Percentiles rank a stretch among this genome's conserved stretches.
These are phyloP conservation scores for Mus spretus DNA, from an alignment of 2,797 vertebrate genomes.

Conservation along the genomic window DNA sequence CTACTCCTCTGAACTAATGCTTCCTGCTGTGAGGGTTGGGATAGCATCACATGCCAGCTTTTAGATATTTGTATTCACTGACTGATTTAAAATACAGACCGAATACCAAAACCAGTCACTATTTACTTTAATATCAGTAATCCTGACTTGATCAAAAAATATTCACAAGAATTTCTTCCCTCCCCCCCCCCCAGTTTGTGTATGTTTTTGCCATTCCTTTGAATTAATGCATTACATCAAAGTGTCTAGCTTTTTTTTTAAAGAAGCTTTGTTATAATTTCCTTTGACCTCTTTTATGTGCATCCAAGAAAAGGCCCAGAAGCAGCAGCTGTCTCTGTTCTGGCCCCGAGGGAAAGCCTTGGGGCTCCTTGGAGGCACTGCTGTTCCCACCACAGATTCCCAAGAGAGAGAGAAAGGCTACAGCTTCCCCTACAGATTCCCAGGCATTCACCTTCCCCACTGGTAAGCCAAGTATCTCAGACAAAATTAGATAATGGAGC, in stretches of 20 bases:
- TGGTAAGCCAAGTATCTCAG: slow-evolving; percentile 59
- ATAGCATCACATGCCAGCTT: slow-evolving; percentile 79
- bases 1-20: slow-evolving; percentile 82
- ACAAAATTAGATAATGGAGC: slow-evolving; percentile 49
- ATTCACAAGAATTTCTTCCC: slow-evolving; percentile 69
- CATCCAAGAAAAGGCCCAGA: slow-evolving; percentile 87
- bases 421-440: slow-evolving; percentile 75
- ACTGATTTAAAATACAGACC: slow-evolving; percentile 85
- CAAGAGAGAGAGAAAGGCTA: slow-evolving; percentile 83
- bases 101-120: slow-evolving; percentile 59
- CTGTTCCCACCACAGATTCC: slow-evolving; percentile 85
- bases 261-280: slow-evolving; percentile 86
- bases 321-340: slow-evolving; percentile 82
- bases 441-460: slow-evolving; percentile 61
- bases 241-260: slow-evolving; percentile 82
- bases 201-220: slow-evolving; percentile 61
- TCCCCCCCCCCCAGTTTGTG: slow-evolving; percentile 54
- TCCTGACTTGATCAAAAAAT: slow-evolving; percentile 56
- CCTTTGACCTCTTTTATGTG: slow-evolving; percentile 87
- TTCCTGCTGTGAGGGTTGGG: slow-evolving; percentile 82
- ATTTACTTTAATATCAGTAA: slow-evolving; percentile 84
- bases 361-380: slow-evolving; percentile 83
- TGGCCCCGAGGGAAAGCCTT: slow-evolving; percentile 81
- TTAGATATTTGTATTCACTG: slow-evolving; percentile 79
- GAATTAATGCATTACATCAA: slow-evolving; percentile 86